Evolutionary conservation across 1,140 invertebrate genomes (phyloP).

Genomic region (Orchesella cincta): DNA sequence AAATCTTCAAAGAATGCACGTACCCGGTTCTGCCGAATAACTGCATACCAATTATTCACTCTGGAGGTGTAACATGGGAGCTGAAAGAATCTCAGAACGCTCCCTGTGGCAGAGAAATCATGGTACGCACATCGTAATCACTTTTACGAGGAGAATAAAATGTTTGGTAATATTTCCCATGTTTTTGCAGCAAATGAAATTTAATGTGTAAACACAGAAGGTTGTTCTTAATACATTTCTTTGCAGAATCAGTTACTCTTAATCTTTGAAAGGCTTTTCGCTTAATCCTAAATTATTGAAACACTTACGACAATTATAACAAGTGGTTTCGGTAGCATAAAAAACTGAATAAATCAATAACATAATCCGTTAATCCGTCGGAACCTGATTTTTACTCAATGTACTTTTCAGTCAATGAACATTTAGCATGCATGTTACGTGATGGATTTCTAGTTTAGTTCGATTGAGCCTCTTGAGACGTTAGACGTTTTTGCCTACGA

Average conservation of each 20-base stretch:
- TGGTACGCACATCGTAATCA: slow-evolving; percentile 3
- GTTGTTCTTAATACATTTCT: background rate
- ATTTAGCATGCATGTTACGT: too few relatives aligned
- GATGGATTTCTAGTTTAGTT: too few relatives aligned
- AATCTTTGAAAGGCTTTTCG: too few relatives aligned
- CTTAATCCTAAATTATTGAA: too few relatives aligned
- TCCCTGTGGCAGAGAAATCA: background rate
- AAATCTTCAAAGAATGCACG: too few relatives aligned
- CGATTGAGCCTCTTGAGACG: too few relatives aligned
- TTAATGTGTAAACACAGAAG: background rate
- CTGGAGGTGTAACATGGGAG: slow-evolving; percentile 5
- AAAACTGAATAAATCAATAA: background rate
- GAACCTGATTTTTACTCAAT: slow-evolving; percentile 13
- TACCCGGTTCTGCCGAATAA: background rate
- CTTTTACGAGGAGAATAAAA: background rate
- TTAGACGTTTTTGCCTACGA: too few relatives aligned
- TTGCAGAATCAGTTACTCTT: too few relatives aligned
- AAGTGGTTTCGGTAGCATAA: background rate
- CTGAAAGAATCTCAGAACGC: too few relatives aligned
- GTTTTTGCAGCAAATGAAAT: background rate
- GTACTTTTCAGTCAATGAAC: too few relatives aligned
- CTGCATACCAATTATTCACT: background rate
- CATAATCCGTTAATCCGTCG: slow-evolving; percentile 9
- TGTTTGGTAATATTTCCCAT: background rate
- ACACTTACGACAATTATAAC: too few relatives aligned